These are phyloP conservation scores for Ceuthmochares aereus DNA, from an alignment of 2,113 vertebrate genomes.

Conservation along the genomic window DNA sequence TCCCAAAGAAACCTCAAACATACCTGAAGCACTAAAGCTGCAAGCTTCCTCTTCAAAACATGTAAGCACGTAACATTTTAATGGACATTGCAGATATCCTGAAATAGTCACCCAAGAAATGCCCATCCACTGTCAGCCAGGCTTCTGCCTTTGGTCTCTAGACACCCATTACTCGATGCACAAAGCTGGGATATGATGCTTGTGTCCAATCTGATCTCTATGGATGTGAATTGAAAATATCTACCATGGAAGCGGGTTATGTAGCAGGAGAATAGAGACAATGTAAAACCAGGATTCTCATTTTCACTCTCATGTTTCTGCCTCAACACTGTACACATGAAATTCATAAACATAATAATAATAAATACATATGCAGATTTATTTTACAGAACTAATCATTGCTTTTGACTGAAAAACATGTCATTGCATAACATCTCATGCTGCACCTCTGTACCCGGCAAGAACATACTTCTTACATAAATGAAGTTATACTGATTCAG, in stretches of 20 bases:
- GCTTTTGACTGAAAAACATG: neutral
- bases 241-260: neutral
- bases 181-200: neutral
- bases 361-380: neutral
- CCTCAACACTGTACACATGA: neutral
- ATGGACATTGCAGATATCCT: neutral
- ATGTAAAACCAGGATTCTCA: neutral
- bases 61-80: neutral
- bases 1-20: neutral
- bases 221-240: neutral
- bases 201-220: neutral
- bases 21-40: neutral
- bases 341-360: neutral
- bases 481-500: neutral
- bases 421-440: neutral
- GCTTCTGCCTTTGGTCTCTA: neutral
- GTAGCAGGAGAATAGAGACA: neutral
- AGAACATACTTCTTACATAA: neutral
- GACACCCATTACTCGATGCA: neutral
- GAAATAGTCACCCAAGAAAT: neutral
- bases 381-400: neutral
- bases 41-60: neutral
- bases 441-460: neutral
- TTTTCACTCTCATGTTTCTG: neutral
- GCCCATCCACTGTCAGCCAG: neutral